Evolutionary conservation across 2,797 vertebrate species (phyloP), one percentile per base, ranked within the genome.

Genomic region (Acanthopagrus latus): DNA sequence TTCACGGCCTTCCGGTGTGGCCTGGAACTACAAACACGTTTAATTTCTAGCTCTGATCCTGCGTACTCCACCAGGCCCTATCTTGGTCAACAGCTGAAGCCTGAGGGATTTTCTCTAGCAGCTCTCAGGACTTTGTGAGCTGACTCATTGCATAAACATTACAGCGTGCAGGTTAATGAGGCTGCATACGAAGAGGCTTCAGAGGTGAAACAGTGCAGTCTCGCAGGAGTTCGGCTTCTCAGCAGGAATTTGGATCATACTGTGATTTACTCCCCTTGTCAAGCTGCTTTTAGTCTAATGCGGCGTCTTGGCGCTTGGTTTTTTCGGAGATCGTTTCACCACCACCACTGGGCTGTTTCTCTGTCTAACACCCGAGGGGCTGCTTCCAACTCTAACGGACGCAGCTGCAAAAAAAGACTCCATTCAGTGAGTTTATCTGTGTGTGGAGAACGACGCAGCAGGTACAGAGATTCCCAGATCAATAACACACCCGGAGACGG

Each of bases 221-320:
- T 41, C 23, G 20, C 1, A 41, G 1, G 44, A 55, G 20, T 64
- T 18, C 11, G 3, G 56, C 56, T 71, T 48, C 57, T 70, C 29
- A 56, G 33, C 11, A 33, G 54, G 41, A 69, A 57, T 71, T 52
- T 47, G 11, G 54, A 63, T 66, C 7, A 78, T 59, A 48, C 33
- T 16, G 18, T 51, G 56, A 75, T 64, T 62, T 25, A 44, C 55
- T 63, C 21, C 20, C 17, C 16, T 21, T 21, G 51, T 65, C 57
- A 41, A 51, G 52, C 70, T 62, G 68, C 69, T 78, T 83, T 84
- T 66, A 74, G 54, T 71, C 23, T 63, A 38, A 55, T 64, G 54
- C 18, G 33, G 57, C 65, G 64, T 59, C 57, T 64, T 17, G 7
- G 48, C 38, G 56, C 64, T 78, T 25, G 25, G 6, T 33, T 33